A percentile compares a stretch with the other conserved stretches of the same genome.
Conservation (phyloP, 2,888 invertebrate genomes). For the Marasmarcha lunaedactyla region DNA sequence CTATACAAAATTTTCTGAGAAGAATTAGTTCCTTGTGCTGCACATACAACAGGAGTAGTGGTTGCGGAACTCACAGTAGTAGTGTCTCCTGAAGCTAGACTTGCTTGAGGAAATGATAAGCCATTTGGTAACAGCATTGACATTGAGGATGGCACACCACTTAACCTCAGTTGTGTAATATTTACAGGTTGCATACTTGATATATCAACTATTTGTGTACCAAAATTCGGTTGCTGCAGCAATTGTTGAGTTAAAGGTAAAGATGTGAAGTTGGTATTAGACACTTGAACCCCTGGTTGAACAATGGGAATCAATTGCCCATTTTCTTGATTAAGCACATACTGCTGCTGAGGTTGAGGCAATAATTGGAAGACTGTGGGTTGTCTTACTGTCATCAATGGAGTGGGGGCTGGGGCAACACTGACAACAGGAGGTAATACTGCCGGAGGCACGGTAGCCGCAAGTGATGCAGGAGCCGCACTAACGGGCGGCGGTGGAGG, state of each 20-base stretch:
- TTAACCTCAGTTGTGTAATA: slow-evolving; percentile 50
- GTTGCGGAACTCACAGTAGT: slow-evolving; percentile 59
- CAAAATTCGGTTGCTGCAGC: slow-evolving; percentile 52
- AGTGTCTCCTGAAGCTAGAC: slow-evolving; percentile 42
- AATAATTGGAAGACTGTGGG: slow-evolving; percentile 54
- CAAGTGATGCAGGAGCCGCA: slow-evolving; percentile 38
- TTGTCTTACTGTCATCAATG: slow-evolving; percentile 59
- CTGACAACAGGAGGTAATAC: slow-evolving; percentile 52
- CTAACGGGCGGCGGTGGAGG: slow-evolving; percentile 43
- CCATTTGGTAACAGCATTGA: slow-evolving; percentile 61
- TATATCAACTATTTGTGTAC: slow-evolving; percentile 52
- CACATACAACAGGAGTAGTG: slow-evolving; percentile 56
- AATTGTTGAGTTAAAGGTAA: slow-evolving; percentile 46
- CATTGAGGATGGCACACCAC: slow-evolving; percentile 59
- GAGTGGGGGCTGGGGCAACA: slow-evolving; percentile 44
- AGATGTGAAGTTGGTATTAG: slow-evolving; percentile 53
- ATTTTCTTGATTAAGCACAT: slow-evolving; percentile 58
- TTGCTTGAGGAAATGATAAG: slow-evolving; percentile 48
- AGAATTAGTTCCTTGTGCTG: slow-evolving; percentile 51
- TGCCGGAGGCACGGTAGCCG: slow-evolving; percentile 38
- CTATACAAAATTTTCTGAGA: slow-evolving; percentile 58
- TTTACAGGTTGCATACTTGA: slow-evolving; percentile 60
- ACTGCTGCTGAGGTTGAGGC: slow-evolving; percentile 52
- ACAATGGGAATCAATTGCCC: slow-evolving; percentile 63
- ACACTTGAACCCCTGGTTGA: slow-evolving; percentile 55